These are phyloP conservation scores for Capitulum mitella DNA, from an alignment of 2,888 invertebrate genomes.

Conservation along the genomic window DNA sequence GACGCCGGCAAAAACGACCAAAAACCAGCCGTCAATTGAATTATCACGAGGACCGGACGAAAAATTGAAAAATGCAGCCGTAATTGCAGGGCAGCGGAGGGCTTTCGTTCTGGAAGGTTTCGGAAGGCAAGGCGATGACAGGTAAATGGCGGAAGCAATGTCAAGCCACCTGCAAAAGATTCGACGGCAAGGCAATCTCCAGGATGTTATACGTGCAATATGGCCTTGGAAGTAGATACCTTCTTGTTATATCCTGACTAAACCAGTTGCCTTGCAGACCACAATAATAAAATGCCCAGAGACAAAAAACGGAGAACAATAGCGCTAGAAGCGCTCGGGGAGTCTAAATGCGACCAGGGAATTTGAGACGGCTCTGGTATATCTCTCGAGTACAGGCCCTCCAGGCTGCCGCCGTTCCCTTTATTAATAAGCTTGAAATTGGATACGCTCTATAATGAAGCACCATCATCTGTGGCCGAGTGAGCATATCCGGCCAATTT, in stretches of 20 bases:
- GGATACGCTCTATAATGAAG: slow-evolving; percentile 2
- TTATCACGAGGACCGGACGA: background rate
- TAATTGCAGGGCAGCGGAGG: background rate
- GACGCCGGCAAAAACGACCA: background rate
- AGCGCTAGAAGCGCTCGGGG: background rate
- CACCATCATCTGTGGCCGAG: background rate
- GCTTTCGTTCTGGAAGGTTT: too few species aligned
- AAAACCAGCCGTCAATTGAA: background rate
- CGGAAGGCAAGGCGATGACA: background rate
- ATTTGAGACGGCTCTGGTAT: background rate
- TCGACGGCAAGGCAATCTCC: too few species aligned
- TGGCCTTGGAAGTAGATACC: too few species aligned
- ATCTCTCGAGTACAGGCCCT: background rate
- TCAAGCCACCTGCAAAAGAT: too few species aligned
- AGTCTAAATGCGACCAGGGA: background rate
- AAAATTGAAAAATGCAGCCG: background rate
- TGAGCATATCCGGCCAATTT: background rate
- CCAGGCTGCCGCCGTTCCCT: background rate
- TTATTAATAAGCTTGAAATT: slow-evolving; percentile 17
- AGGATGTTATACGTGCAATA: too few species aligned
- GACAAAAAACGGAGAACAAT: background rate
- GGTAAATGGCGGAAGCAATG: background rate
- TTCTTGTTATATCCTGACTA: too few species aligned
- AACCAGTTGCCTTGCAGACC: background rate
- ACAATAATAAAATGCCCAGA: background rate